Evolutionary conservation across 2,888 invertebrate genomes (phyloP).

Genomic region (Dermolepida albohirtum): DNA sequence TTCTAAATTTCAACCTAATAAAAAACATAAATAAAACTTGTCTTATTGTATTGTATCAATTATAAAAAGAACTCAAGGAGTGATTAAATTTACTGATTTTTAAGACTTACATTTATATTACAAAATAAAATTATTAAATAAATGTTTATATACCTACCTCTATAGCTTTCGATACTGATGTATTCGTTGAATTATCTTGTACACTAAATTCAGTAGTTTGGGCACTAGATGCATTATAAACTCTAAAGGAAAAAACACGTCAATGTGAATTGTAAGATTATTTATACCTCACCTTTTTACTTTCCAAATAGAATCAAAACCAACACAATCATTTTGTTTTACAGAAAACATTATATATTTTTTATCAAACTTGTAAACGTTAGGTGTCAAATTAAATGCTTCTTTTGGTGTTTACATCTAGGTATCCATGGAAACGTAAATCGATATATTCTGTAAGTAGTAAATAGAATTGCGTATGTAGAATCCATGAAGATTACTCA

Average conservation of each 20-base stretch:
- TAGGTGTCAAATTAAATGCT: too few relatives aligned
- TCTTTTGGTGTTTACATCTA: not conserved
- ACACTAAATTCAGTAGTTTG: slow-evolving; percentile 58
- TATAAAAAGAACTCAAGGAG: too few relatives aligned
- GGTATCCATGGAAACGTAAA: too few relatives aligned
- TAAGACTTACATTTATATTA: too few relatives aligned
- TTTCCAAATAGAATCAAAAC: slow-evolving; percentile 66
- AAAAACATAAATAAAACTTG: too few relatives aligned
- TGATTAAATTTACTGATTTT: too few relatives aligned
- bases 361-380: not conserved
- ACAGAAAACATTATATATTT: slow-evolving; percentile 64
- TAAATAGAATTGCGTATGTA: not conserved
- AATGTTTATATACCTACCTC: slow-evolving; percentile 49
- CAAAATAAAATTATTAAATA: too few relatives aligned
- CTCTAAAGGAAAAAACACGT: slow-evolving; percentile 49
- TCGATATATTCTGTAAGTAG: too few relatives aligned
- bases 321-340: slow-evolving; percentile 65
- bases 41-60: too few relatives aligned
- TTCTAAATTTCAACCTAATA: too few relatives aligned
- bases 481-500: too few relatives aligned
- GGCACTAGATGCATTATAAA: slow-evolving; percentile 52
- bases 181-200: slow-evolving; percentile 56
- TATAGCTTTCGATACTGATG: slow-evolving; percentile 56
- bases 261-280: not conserved
- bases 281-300: slow-evolving; percentile 58